Evolutionary conservation across 1,140 invertebrate species (phyloP).

Genomic region (Halyomorpha halys): DNA sequence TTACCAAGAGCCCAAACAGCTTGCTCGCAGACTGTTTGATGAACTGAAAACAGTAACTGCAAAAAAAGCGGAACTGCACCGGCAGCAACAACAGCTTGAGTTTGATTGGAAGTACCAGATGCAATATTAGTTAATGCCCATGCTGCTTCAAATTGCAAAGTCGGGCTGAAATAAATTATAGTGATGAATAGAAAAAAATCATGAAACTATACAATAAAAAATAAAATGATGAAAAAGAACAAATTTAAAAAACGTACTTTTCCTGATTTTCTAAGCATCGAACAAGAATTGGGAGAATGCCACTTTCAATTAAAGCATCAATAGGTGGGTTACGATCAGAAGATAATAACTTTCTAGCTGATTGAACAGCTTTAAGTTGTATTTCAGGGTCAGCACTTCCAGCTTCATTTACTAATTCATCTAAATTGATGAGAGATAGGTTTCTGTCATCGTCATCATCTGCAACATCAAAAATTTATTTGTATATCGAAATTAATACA

Average conservation of each 20-base stretch:
- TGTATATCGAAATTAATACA: too few relatives aligned
- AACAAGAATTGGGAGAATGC: slow-evolving; percentile 89
- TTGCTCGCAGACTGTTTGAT: slow-evolving; percentile 98
- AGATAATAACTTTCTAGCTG: slow-evolving; percentile 86
- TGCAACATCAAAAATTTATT: slow-evolving; percentile 27
- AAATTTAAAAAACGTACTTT: slow-evolving; percentile 41
- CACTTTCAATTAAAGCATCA: slow-evolving; percentile 84
- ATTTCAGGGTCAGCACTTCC: slow-evolving; percentile 55
- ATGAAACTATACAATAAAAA: too few relatives aligned
- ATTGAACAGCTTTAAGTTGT: slow-evolving; percentile 73
- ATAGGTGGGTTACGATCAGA: slow-evolving; percentile 98
- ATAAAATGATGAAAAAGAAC: background rate
- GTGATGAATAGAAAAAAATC: background rate
- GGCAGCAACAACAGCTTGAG: slow-evolving; percentile 86
- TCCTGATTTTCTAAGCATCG: slow-evolving; percentile 75
- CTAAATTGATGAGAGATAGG: slow-evolving; percentile 51
- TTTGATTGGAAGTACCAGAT: slow-evolving; percentile 91
- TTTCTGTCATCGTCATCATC: slow-evolving; percentile 64
- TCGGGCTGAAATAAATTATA: slow-evolving; percentile 51
- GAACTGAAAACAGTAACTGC: slow-evolving; percentile 75
- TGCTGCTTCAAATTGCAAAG: slow-evolving; percentile 95
- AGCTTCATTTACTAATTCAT: slow-evolving; percentile 60
- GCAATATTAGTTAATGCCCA: slow-evolving; percentile 99
- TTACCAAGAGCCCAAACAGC: slow-evolving; percentile 94
- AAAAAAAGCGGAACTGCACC: slow-evolving; percentile 94